Evolutionary conservation across 2,113 vertebrate genomes (phyloP).

Genomic region (Empidonax alnorum): DNA sequence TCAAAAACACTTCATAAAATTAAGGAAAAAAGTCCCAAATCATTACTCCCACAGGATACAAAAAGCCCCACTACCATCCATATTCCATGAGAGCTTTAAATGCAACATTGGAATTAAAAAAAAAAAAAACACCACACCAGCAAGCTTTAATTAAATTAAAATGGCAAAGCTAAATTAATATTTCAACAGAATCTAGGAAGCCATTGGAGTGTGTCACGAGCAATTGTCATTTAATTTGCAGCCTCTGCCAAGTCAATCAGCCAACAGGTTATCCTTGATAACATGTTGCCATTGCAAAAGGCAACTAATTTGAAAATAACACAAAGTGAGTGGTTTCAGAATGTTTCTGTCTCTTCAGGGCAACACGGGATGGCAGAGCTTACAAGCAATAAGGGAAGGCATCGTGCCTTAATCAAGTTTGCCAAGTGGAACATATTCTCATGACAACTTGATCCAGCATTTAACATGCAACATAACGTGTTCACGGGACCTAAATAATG

Average conservation of each 20-base stretch:
- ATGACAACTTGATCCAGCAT: neutral
- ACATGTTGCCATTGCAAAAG: slow-evolving; percentile 21
- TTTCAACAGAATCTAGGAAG: slow-evolving; percentile 44
- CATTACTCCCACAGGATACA: slow-evolving; percentile 40
- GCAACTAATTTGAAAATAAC: slow-evolving; percentile 51
- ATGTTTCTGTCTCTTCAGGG: slow-evolving; percentile 43
- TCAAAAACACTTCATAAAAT: slow-evolving; percentile 49
- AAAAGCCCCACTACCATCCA: slow-evolving; percentile 7
- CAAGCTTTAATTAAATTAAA: slow-evolving; percentile 62
- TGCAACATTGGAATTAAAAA: neutral
- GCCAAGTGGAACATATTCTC: slow-evolving; percentile 46
- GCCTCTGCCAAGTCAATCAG: slow-evolving; percentile 40
- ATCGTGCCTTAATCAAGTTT: slow-evolving; percentile 21
- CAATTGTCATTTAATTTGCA: slow-evolving; percentile 60
- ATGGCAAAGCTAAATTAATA: slow-evolving; percentile 65
- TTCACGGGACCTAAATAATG: neutral
- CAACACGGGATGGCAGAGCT: slow-evolving; percentile 20
- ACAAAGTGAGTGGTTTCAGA: slow-evolving; percentile 54
- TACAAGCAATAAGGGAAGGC: neutral
- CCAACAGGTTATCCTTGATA: slow-evolving; percentile 51
- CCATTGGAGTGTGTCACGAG: slow-evolving; percentile 48
- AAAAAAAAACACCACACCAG: neutral
- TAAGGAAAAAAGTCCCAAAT: slow-evolving; percentile 4
- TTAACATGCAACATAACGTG: neutral
- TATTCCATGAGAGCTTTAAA: slow-evolving; percentile 41